Percentiles rank a stretch among this genome's conserved stretches.
Conservation (phyloP, 2,888 invertebrate genomes). For the Ichneumoninae sp. region DNA sequence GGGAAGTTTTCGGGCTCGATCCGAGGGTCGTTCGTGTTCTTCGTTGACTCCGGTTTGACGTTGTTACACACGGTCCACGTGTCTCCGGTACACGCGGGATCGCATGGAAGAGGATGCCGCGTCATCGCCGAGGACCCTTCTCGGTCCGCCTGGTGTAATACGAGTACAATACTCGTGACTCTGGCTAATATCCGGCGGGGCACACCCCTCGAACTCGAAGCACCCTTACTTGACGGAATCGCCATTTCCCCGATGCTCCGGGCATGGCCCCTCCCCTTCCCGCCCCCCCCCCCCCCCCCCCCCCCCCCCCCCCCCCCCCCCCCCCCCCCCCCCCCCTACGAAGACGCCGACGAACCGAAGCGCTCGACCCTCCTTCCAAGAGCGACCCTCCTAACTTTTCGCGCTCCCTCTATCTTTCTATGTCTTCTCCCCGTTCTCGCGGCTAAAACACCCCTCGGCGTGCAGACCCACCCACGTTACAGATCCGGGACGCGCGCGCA, state of each 20-base stretch:
- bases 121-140: conserved; percentile 63
- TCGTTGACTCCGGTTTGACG: conserved; percentile 13
- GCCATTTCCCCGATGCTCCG: conserved; percentile 66
- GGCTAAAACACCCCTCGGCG: conserved; percentile 31
- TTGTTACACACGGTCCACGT: conserved; percentile 37
- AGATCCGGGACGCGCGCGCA: conserved; percentile 20
- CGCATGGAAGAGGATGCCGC: conserved; percentile 49
- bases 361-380: conserved; percentile 29
- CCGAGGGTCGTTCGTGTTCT: conserved; percentile 38
- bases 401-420: conserved; percentile 41
- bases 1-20: conserved; percentile 31
- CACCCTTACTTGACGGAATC: conserved; percentile 55
- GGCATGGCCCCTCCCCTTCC: conserved; percentile 36
- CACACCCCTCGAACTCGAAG: conserved; percentile 53
- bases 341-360: conserved; percentile 56
- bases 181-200: conserved; percentile 67
- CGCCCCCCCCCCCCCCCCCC: not conserved
- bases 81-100: conserved; percentile 4
- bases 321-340: conserved; percentile 6
- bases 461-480: conserved; percentile 61
- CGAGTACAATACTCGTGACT: conserved; percentile 64
- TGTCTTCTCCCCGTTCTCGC: conserved; percentile 24
- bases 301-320: conserved; percentile 26
- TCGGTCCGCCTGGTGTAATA: conserved; percentile 60
- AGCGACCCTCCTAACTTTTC: conserved; percentile 37